phyloP scores from a whole-genome alignment of 2,113 vertebrate species.

The Euleptes europaea region DNA sequence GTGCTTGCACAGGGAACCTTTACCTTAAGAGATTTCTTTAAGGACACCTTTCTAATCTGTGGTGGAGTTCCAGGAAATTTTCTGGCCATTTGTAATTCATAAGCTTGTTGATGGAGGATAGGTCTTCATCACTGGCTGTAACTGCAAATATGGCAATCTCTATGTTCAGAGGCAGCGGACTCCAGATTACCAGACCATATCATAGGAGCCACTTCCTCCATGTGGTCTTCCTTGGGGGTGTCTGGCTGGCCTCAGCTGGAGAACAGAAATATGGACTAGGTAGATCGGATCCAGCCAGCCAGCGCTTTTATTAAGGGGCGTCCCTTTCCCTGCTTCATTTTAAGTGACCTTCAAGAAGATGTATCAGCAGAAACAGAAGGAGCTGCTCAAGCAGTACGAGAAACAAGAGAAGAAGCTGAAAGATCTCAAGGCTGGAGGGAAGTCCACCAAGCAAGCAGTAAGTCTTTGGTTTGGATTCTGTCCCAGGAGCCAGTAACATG shows the following conservation, averaged over 20 bases:
- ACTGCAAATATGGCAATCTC: background rate
- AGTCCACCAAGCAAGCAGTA: slow-evolving; percentile 92
- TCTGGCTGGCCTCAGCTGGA: no score
- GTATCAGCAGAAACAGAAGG: slow-evolving; percentile 93
- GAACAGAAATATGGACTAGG: background rate
- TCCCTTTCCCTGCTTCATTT: background rate
- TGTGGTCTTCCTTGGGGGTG: no score
- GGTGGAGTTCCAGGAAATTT: background rate
- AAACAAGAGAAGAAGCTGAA: slow-evolving; percentile 92
- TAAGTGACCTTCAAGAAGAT: slow-evolving; percentile 94
- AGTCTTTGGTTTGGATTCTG: slow-evolving; percentile 39
- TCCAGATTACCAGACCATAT: no score
- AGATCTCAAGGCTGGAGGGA: slow-evolving; percentile 89
- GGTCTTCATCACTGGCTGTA: background rate
- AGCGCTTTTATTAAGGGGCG: no score
- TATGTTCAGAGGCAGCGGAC: no score
- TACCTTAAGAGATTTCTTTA: no score
- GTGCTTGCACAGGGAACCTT: no score
- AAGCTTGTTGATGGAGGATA: background rate
- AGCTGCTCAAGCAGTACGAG: slow-evolving; percentile 89
- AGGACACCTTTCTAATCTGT: background rate
- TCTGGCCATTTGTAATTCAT: background rate
- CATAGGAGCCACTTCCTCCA: no score
- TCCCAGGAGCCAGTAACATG: no score
- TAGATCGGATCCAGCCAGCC: background rate